These are phyloP conservation scores for Cryptocephalus primarius DNA, from an alignment of 2,888 invertebrate species.

Conservation along the genomic window DNA sequence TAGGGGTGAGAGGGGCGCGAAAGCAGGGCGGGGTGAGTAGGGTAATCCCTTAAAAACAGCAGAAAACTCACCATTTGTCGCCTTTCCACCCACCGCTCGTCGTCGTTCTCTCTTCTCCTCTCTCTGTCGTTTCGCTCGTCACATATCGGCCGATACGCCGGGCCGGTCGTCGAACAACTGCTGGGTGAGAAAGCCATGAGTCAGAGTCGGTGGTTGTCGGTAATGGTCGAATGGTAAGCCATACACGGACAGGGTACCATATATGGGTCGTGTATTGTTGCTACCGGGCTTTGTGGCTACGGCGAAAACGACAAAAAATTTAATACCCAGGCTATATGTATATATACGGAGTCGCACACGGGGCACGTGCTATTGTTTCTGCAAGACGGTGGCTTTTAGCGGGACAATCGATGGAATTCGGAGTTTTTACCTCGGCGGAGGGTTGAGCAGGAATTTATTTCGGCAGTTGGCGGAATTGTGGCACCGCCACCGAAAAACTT, in stretches of 20 bases:
- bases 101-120: conserved; percentile 3
- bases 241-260: conserved; percentile 33
- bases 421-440: not conserved
- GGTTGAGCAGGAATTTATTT: not conserved
- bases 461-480: too few relatives aligned
- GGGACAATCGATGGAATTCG: conserved; percentile 11
- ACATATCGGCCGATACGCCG: conserved; percentile 16
- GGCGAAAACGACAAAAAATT: not conserved
- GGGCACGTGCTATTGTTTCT: conserved; percentile 35
- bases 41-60: conserved; percentile 2
- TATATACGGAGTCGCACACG: conserved; percentile 12
- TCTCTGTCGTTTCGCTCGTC: conserved; percentile 8
- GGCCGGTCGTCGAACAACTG: conserved; percentile 29
- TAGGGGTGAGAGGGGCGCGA: not conserved
- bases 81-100: conserved; percentile 5
- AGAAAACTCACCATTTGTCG: conserved; percentile 13
- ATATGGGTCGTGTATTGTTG: conserved; percentile 28
- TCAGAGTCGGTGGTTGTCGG: conserved; percentile 24
- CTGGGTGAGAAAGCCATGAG: conserved; percentile 23
- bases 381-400: conserved; percentile 12
- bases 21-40: not conserved
- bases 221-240: conserved; percentile 23
- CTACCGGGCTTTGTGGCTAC: conserved; percentile 25
- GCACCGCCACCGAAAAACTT: too few relatives aligned
- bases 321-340: too few relatives aligned